phyloP scores from a whole-genome alignment of 2,888 invertebrate species.

The Polydesmus complanatus region DNA sequence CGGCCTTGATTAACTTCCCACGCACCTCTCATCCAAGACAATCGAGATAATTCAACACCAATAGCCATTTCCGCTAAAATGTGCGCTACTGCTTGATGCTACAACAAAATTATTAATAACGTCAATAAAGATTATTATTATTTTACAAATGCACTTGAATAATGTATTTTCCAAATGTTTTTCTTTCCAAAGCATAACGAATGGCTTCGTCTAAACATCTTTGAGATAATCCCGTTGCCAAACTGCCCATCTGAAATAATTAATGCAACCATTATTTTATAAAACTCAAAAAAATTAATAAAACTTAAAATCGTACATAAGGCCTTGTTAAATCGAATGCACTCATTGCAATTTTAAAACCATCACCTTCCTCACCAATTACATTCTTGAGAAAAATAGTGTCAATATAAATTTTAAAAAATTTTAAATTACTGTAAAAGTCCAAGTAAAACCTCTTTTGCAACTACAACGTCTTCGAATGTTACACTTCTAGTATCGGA shows the following conservation, averaged over 20 bases:
- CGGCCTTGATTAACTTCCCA: constrained; percentile 35
- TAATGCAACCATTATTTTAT: not conserved
- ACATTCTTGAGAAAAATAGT: constrained; percentile 47
- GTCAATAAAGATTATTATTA: not conserved
- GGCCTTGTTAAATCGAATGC: constrained; percentile 91
- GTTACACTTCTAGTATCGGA: constrained; percentile 87
- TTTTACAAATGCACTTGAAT: constrained; percentile 36
- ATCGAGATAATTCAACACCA: constrained; percentile 29
- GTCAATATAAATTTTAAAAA: not conserved
- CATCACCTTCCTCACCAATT: constrained; percentile 71
- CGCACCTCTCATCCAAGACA: constrained; percentile 34
- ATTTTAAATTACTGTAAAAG: not conserved
- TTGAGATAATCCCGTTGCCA: constrained; percentile 79
- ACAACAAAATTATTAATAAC: constrained; percentile 14
- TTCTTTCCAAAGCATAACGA: constrained; percentile 80
- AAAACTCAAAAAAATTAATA: not conserved
- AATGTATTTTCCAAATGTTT: constrained; percentile 70
- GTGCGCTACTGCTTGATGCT: constrained; percentile 39
- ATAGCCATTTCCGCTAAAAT: constrained; percentile 39
- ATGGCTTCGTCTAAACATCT: constrained; percentile 84
- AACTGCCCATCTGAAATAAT: constrained; percentile 58
- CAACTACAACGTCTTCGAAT: constrained; percentile 90
- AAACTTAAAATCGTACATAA: not conserved
- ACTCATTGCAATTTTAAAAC: constrained; percentile 94
- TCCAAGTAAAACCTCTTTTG: constrained; percentile 33